Base-by-base conservation (phyloP, 2,888 invertebrate species). In the Pollenia griseotomentosa region DNA sequence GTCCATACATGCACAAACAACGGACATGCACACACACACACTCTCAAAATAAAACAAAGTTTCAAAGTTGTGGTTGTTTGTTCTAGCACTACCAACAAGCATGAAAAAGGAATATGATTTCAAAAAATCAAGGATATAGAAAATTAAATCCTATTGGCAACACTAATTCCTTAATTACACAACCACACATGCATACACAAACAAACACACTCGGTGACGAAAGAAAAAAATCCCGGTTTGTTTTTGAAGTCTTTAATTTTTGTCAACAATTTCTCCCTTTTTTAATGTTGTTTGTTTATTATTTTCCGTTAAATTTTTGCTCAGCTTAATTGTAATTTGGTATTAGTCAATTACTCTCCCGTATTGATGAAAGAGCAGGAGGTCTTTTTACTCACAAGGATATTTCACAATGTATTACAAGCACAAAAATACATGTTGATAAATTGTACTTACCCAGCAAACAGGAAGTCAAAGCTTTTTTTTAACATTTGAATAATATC, bases 91-190 rank as follows among this genome's bases (percentile, higher is more conserved):
- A n/a, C 10, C 51, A 65, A 46, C 42, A 65, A 19, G 44, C 70
- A 55, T 44, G 12, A 40, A 59, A 75, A 75, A 70, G 44, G 68
- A 82, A 14, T 75, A 59, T 59, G 55, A 42, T 74, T 74, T 57
- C 19, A 48, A 16, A 57, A 63, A 77, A 71, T 71, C 19, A 55
- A 55, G 63, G 73, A 78, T 40, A 59, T 65, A 23, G 44, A 70
- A 77, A 48, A 57, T 83, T 65, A 77, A 77, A 73, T 78, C 61
- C 68, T 70, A 81, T 87, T 81, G 73, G 81, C 66, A 83, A 81
- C 81, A 81, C 83, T 84, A 84, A 87, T 81, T 84, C 77, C 83
- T 78, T 81, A 87, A 87, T 87, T 86, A 81, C 73, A 61, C 63
- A 81, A 77, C 51, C 59, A 51, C 19, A 82, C 12, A 51, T n/a